A percentile compares a stretch with the other conserved stretches of the same genome.
These are phyloP conservation scores for Chionomys nivalis DNA, from an alignment of 2,113 vertebrate species.

Conservation along the genomic window DNA sequence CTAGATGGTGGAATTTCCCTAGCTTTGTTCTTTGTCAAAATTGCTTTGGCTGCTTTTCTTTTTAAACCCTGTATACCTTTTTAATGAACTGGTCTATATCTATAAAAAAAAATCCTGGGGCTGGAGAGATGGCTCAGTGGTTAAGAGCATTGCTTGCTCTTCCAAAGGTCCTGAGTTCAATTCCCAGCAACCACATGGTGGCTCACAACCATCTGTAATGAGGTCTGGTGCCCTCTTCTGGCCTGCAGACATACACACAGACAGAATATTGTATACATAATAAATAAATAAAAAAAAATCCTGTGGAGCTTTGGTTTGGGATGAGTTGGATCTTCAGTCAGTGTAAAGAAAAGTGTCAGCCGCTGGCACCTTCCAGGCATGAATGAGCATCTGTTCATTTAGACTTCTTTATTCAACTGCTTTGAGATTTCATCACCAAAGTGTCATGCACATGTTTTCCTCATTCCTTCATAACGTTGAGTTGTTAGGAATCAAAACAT, in stretches of 20 bases:
- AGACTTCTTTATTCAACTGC: neutral
- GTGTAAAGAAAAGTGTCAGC: neutral
- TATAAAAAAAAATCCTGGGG: too few relatives aligned
- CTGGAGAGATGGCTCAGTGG: too few relatives aligned
- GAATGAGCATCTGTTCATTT: neutral
- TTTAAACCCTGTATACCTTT: neutral
- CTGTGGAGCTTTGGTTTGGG: neutral
- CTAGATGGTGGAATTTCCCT: conserved; percentile 1
- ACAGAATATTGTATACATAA: too few relatives aligned
- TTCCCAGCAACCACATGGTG: too few relatives aligned
- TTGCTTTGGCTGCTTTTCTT: neutral
- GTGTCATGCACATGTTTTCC: neutral
- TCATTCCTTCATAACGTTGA: neutral
- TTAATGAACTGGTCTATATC: neutral
- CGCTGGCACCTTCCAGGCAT: neutral
- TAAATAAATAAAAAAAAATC: neutral
- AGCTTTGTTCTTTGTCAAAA: conserved; percentile 32
- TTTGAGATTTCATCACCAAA: neutral
- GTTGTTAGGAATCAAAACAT: neutral
- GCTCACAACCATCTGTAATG: too few relatives aligned
- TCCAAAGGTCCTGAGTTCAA: too few relatives aligned
- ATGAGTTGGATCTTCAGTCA: neutral
- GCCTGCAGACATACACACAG: too few relatives aligned
- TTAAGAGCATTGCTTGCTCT: too few relatives aligned
- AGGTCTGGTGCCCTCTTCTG: too few relatives aligned